Base-by-base conservation (phyloP, 2,797 vertebrate genomes). In the Graptemys geographica region DNA sequence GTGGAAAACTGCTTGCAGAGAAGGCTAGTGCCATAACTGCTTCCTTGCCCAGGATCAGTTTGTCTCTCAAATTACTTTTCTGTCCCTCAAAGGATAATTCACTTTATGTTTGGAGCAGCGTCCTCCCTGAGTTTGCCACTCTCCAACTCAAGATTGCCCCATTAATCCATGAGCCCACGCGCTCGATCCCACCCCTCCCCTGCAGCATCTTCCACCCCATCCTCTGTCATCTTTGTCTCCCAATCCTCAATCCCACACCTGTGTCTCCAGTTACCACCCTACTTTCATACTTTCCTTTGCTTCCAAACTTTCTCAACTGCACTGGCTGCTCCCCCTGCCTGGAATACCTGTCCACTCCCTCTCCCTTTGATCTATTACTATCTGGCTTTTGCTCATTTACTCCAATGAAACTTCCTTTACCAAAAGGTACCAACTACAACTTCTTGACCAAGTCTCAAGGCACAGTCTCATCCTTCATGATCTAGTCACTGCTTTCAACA, bases 321-420 rank as follows among this genome's bases (percentile, higher is more conserved):
- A 23, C 19, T n/a, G 16, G 19, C 37, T 41, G 11, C 69, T 72
- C 19, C 69, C 18, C 16, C 69, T 41, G 21, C n/a, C 19, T 25
- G 23, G 69, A 44, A 23, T 44, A 44, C 41, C 69, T 12, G 3
- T 25, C 37, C 41, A 0, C 1, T 4, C 55, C 11, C 19, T 86
- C 5, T 79, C 25, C 27, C 33, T 4, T 7, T 2, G 1, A 1
- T 0, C 11, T 37, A 6, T 15, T 86, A 19, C 44, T 41, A 49
- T 6, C 28, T 88, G n/a, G 8, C 23, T n/a, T 83, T 83, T 82
- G 21, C 23, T 11, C 83, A 5, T 1, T 1, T 3, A 5, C 65
- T 31, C 55, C n/a, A 10, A 0, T 7, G 51, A 90, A 76, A 55
- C 4, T 83, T 33, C 28, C 16, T 33, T 65, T 65, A n/a, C 33